Base-by-base conservation (phyloP, 2,797 vertebrate species). In the Lindbergichthys nudifrons region DNA sequence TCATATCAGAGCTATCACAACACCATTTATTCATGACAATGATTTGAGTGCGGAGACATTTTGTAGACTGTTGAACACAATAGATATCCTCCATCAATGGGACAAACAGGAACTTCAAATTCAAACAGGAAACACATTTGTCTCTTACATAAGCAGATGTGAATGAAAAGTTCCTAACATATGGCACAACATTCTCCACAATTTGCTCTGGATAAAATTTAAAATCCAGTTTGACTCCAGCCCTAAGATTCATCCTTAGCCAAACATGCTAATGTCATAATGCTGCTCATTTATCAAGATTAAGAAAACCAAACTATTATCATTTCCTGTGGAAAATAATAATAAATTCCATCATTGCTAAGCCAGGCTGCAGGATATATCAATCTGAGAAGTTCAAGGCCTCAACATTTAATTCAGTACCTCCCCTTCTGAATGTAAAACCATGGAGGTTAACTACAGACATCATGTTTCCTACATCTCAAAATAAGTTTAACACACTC, bases 101-200 rank as follows among this genome's bases (percentile, higher is more conserved):
- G 32, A 62, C 47, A 76, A 80, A 79, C 72, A 79, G 69, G 77
- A 87, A 87, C 64, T 71, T 59, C 16, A 45, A 61, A 72, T 42
- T 65, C 57, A 82, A 82, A 86, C 79, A 84, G 76, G 76, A 87
- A 84, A 77, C 58, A 52, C 41, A 61, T 75, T 42, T 75, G 72
- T 72, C 64, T 63, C 74, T 70, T 39, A 71, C 9, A 41, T 42
- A 23, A 79, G 36, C 53, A 70, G 62, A 83, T 73, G 41, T 39
- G 59, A 73, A 65, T 0, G 18, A 2, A 2, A 47, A 50, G 52
- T 75, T 76, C 56, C 66, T 70, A 23, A 65, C 43, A 80, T 16
- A 41, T 30, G 36, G 39, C 23, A 26, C 51, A 52, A n/a, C 47
- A 45, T 74, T 26, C n/a, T 32, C 52, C 12, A 52, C 36, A 50